These are phyloP conservation scores for Synchiropus splendidus DNA, from an alignment of 2,113 vertebrate species.

Conservation along the genomic window DNA sequence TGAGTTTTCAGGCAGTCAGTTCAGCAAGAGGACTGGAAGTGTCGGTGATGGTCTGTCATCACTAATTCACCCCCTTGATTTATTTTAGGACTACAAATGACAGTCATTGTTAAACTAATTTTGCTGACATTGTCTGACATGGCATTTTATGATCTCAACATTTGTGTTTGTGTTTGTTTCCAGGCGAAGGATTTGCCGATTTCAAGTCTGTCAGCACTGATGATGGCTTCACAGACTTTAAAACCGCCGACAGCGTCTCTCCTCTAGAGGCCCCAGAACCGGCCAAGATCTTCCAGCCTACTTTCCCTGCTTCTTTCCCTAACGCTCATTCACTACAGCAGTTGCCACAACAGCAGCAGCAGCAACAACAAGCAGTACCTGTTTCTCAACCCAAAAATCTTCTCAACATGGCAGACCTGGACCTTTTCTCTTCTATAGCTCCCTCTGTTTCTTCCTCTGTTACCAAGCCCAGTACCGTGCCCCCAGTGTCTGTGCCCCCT, in stretches of 20 bases:
- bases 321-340: constrained; percentile 76
- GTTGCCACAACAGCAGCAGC: constrained; percentile 66
- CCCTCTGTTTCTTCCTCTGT: constrained; percentile 43
- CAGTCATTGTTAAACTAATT: constrained; percentile 4
- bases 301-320: constrained; percentile 71
- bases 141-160: constrained; percentile 11
- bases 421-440: constrained; percentile 81
- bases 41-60: constrained; percentile 3
- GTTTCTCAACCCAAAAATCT: constrained; percentile 70
- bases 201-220: constrained; percentile 82
- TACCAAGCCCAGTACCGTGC: constrained; percentile 51
- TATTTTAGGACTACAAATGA: constrained; percentile 31
- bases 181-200: constrained; percentile 90
- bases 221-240: constrained; percentile 96
- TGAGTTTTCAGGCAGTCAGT: constrained; percentile 10
- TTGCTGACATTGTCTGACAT: constrained; percentile 7
- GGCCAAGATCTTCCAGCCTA: constrained; percentile 75
- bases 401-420: constrained; percentile 85
- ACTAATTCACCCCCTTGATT: constrained; percentile 16
- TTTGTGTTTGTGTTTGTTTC: constrained; percentile 25
- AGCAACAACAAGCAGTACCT: constrained; percentile 47
- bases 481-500: constrained; percentile 43
- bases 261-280: constrained; percentile 83
- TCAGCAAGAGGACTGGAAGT: constrained; percentile 6
- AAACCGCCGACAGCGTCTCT: constrained; percentile 90